Conservation (phyloP, 2,888 invertebrate species). For the Venustoraphidia nigricollis region DNA sequence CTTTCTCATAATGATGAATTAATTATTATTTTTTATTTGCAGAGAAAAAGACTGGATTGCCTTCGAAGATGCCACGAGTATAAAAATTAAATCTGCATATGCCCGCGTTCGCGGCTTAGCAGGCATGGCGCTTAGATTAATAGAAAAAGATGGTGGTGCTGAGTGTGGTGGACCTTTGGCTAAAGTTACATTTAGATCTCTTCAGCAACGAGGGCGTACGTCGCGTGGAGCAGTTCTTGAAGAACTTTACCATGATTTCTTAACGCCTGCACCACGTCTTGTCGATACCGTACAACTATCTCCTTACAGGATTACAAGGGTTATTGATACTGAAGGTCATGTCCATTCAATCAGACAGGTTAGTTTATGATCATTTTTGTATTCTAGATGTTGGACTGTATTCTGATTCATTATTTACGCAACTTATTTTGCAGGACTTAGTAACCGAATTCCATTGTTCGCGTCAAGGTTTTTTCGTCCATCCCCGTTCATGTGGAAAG, state of each 20-base stretch:
- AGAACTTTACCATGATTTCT: slow-evolving; percentile 45
- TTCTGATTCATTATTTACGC: not conserved
- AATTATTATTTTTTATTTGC: slow-evolving; percentile 8
- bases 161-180: slow-evolving; percentile 35
- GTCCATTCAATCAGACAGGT: slow-evolving; percentile 55
- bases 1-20: not conserved
- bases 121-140: slow-evolving; percentile 43
- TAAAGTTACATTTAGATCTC: slow-evolving; percentile 33
- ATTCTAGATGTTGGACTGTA: not conserved
- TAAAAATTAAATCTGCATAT: slow-evolving; percentile 64
- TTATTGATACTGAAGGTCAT: slow-evolving; percentile 57
- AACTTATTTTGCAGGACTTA: slow-evolving; percentile 35
- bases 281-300: slow-evolving; percentile 49
- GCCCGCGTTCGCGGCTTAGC: slow-evolving; percentile 52
- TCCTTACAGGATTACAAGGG: slow-evolving; percentile 54
- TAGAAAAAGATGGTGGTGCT: slow-evolving; percentile 41
- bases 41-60: slow-evolving; percentile 57
- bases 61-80: slow-evolving; percentile 57
- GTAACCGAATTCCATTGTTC: slow-evolving; percentile 60
- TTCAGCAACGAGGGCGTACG: slow-evolving; percentile 43
- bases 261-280: slow-evolving; percentile 30
- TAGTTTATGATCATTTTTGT: slow-evolving; percentile 7
- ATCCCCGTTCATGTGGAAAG: slow-evolving; percentile 58
- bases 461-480: slow-evolving; percentile 63
- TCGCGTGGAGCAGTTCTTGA: slow-evolving; percentile 47